A percentile compares a stretch with the other conserved stretches of the same genome.
These are phyloP conservation scores for Lynx canadensis DNA, from an alignment of 2,113 vertebrate genomes.

Conservation along the genomic window DNA sequence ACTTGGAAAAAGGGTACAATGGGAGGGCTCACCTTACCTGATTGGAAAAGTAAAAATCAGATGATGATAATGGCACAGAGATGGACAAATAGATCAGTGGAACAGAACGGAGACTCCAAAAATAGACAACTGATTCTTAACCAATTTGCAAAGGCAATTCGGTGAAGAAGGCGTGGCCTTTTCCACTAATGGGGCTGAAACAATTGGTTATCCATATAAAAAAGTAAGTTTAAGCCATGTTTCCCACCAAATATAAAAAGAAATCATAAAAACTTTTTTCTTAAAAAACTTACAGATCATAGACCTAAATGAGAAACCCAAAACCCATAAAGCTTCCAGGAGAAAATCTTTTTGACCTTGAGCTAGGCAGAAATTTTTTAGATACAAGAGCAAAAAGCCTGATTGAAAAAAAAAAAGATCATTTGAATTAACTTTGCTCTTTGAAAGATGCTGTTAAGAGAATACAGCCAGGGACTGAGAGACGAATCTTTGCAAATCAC, in stretches of 20 bases:
- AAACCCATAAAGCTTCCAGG: neutral
- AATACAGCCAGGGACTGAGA: neutral
- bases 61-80: neutral
- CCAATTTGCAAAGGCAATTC: neutral
- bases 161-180: neutral
- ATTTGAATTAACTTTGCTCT: neutral
- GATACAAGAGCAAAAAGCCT: neutral
- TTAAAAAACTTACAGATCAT: neutral
- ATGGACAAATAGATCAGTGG: neutral
- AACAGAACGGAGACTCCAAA: neutral
- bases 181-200: neutral
- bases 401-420: neutral
- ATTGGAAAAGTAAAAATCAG: neutral
- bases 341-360: neutral
- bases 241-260: neutral
- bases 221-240: neutral
- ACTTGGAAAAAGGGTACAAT: neutral
- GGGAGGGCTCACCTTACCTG: neutral
- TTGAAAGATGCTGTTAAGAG: neutral
- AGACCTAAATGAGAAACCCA: neutral
- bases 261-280: neutral
- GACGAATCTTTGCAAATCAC: neutral
- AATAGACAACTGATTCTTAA: neutral
- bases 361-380: neutral
- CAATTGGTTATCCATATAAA: neutral